Evolutionary conservation across 2,888 invertebrate genomes (phyloP), one percentile per base, ranked within the genome.

Genomic region (Ichneumoninae sp.): DNA sequence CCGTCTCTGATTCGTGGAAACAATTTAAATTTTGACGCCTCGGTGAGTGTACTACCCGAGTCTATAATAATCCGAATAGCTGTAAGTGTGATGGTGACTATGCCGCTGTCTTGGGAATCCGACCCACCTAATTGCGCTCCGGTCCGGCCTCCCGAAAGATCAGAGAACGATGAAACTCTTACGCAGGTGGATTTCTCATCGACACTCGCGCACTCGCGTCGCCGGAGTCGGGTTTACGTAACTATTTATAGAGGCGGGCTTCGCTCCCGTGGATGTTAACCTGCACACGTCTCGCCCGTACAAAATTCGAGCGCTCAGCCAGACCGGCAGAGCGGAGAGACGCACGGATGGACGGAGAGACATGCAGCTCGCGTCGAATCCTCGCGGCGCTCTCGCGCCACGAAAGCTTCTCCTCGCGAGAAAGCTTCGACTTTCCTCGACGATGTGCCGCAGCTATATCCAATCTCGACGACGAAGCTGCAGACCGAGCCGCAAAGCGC

Each of bases 181-280:
- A 70, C 74, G 77, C 78, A 79, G 79, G 75, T 82, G 81, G 66
- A 77, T 79, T 69, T 81, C 60, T 81, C 72, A 76, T 85, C 76
- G 82, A 82, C 70, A 50, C 65, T 66, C 75, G 50, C 19, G 54
- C 47, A 30, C 68, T 81, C 75, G 70, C 30, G 52, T 68, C 57
- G 62, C 44, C 30, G 44, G 13, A 44, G 52, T 26, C 30, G 75
- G 44, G 16, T 16, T 52, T 65, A n/a, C 54, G 33, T 16, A 30
- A 40, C 82, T 82, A 82, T 82, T 77, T 72, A 77, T 77, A 68
- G n/a, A 50, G 47, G 16, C 36, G 30, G 36, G 40, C 33, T 40
- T 65, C 40, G 76, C 50, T 66, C 62, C 16, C 66, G 60, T 74
- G 10, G 50, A 8, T 19, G 16, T 33, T 22, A 16, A 13, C 33